These are phyloP conservation scores for Cryptocheilus praepositus DNA, from an alignment of 2,888 invertebrate species.

Conservation along the genomic window DNA sequence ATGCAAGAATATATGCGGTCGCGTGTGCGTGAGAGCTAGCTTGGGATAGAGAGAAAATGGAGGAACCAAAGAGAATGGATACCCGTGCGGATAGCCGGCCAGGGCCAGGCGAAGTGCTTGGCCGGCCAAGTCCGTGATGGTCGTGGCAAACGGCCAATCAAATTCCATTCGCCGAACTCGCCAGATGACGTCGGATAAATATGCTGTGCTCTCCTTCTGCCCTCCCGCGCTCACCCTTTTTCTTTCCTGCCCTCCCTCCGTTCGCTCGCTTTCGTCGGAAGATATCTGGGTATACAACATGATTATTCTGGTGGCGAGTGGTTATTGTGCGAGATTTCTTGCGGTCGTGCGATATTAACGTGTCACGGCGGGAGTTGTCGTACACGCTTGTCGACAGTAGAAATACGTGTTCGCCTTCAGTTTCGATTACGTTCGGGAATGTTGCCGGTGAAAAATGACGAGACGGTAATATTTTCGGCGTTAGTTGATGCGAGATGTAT, in stretches of 20 bases:
- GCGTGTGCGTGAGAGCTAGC: conserved; percentile 40
- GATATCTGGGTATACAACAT: too few relatives aligned
- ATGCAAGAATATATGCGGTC: conserved; percentile 21
- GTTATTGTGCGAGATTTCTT: too few relatives aligned
- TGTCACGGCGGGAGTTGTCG: conserved; percentile 33
- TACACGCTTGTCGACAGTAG: not conserved
- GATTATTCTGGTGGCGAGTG: too few relatives aligned
- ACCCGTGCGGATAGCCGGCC: conserved; percentile 32
- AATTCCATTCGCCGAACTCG: conserved; percentile 56
- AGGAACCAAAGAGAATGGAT: conserved; percentile 49
- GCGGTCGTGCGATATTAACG: conserved; percentile 18
- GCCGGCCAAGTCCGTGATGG: conserved; percentile 50
- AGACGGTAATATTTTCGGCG: too few relatives aligned
- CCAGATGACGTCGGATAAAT: conserved; percentile 56
- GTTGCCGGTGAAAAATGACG: too few relatives aligned
- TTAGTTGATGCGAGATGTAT: too few relatives aligned
- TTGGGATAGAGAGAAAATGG: conserved; percentile 48
- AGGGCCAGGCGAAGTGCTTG: conserved; percentile 2
- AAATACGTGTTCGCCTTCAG: too few relatives aligned
- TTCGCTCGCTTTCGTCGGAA: too few relatives aligned
- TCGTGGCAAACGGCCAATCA: conserved; percentile 66
- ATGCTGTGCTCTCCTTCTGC: conserved; percentile 28
- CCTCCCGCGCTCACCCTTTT: conserved; percentile 28
- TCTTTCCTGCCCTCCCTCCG: conserved; percentile 12
- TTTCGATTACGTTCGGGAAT: too few relatives aligned